Evolutionary conservation across 2,113 vertebrate genomes (phyloP).

Genomic region (Myotis brandtii): DNA sequence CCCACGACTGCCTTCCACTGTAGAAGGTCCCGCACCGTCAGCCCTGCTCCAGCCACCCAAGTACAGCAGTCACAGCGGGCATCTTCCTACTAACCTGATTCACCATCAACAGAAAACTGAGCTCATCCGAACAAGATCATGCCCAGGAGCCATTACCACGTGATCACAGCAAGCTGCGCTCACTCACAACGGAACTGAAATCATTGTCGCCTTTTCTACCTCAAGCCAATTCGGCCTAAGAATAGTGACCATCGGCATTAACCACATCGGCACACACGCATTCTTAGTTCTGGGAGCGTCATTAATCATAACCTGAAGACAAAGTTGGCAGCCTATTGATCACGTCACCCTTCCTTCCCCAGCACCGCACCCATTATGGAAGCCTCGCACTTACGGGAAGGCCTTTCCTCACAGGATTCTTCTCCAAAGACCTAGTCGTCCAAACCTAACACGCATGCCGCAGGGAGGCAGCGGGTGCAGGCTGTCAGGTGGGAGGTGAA

Average conservation of each 20-base stretch:
- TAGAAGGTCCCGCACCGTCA: neutral
- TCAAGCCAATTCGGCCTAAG: neutral
- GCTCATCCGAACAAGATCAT: rapidly evolving
- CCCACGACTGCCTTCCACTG: no score
- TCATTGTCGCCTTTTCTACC: neutral
- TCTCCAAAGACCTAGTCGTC: neutral
- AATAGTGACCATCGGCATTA: neutral
- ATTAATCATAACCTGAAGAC: neutral
- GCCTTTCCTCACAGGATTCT: neutral
- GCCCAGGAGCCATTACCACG: neutral
- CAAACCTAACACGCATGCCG: neutral
- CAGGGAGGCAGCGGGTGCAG: no score
- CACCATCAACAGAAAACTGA: neutral
- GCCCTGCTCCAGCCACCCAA: neutral
- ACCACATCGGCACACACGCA: neutral
- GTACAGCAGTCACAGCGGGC: neutral
- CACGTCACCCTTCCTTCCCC: neutral
- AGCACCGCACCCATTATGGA: neutral
- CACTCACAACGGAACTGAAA: neutral
- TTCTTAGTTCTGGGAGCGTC: neutral
- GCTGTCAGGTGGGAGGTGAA: no score
- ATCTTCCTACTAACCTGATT: neutral
- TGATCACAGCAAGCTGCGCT: rapidly evolving
- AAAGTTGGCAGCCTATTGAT: neutral
- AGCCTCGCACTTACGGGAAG: neutral